Percentiles rank a stretch among this genome's conserved stretches.
Evolutionary conservation across 2,113 vertebrate genomes (phyloP).

Genomic region (Dermatemys mawii): DNA sequence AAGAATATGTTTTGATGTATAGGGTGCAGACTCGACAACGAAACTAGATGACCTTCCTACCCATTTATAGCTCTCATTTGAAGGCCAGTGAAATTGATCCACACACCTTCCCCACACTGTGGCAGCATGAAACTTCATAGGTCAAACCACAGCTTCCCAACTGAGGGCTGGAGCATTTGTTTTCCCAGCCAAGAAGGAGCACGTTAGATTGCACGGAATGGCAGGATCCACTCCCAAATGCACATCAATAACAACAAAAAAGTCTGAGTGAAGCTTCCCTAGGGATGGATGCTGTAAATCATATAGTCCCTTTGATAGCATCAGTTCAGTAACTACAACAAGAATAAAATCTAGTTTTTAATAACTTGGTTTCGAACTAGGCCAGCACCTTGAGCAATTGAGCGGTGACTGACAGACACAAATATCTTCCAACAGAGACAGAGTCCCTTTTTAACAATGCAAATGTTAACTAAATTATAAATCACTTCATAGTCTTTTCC

Average conservation of each 20-base stretch:
- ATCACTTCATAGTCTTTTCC: conserved; percentile 16
- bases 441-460: conserved; percentile 35
- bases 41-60: background rate
- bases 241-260: background rate
- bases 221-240: background rate
- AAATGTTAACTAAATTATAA: conserved; percentile 38
- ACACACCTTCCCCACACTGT: background rate
- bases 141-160: background rate
- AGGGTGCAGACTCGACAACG: background rate
- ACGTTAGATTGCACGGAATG: background rate
- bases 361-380: conserved; percentile 43
- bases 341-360: conserved; percentile 61
- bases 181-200: background rate
- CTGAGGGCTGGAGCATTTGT: background rate
- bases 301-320: conserved; percentile 50
- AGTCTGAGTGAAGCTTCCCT: conserved; percentile 8
- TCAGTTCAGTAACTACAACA: conserved; percentile 48
- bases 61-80: background rate
- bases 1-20: background rate
- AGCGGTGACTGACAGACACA: background rate
- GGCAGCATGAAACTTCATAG: background rate
- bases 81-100: background rate
- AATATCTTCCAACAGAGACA: background rate
- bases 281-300: conserved; percentile 27
- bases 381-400: conserved; percentile 29